A percentile compares a stretch with the other conserved stretches of the same genome.
These are phyloP conservation scores for Tenualosa ilisha DNA, from an alignment of 2,797 vertebrate species.

Conservation along the genomic window DNA sequence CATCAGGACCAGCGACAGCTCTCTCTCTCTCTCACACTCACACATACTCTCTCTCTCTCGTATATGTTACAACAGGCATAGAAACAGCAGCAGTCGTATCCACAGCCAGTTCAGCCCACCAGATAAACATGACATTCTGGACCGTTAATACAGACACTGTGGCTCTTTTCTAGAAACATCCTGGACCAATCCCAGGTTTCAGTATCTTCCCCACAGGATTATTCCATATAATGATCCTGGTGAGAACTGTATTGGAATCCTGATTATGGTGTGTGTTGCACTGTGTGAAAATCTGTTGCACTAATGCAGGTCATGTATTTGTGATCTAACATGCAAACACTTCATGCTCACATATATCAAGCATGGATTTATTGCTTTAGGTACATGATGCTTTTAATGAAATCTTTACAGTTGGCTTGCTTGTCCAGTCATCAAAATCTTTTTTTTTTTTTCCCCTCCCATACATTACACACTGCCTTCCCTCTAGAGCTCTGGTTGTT, in stretches of 20 bases:
- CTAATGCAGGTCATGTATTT: conserved; percentile 5
- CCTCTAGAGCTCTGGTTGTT: background rate
- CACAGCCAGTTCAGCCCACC: background rate
- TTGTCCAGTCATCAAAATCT: background rate
- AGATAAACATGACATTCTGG: background rate
- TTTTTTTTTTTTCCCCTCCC: background rate
- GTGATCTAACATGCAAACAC: conserved; percentile 2
- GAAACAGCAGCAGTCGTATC: background rate
- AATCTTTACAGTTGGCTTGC: conserved; percentile 21
- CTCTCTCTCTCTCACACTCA: background rate
- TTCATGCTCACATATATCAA: conserved; percentile 21
- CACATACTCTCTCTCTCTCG: too few relatives aligned
- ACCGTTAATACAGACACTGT: background rate
- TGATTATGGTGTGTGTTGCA: background rate
- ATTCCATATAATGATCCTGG: background rate
- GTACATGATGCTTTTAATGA: conserved; percentile 35
- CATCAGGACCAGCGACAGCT: background rate
- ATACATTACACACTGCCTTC: background rate
- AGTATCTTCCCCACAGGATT: background rate
- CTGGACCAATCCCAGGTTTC: background rate
- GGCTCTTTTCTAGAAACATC: background rate
- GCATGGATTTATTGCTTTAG: conserved; percentile 32
- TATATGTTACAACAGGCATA: background rate
- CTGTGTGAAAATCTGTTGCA: background rate
- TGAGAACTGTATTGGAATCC: background rate